Evolutionary conservation across 2,797 vertebrate species (phyloP).

Genomic region (Platyrinchus mystaceus): DNA sequence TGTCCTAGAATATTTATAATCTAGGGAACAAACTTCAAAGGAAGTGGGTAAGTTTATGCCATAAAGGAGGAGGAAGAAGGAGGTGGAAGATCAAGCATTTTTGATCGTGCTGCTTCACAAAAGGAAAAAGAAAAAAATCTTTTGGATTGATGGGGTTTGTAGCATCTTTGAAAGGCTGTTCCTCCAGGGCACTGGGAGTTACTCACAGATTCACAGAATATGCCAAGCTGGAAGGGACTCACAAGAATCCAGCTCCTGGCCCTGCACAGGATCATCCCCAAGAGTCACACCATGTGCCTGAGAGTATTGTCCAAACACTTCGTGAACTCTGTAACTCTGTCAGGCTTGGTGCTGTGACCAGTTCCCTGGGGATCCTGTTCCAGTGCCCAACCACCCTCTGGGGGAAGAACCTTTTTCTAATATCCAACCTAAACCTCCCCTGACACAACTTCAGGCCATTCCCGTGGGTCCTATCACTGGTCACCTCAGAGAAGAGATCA

Average conservation of each 20-base stretch:
- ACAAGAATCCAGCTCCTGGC: not conserved
- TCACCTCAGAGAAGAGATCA: not conserved
- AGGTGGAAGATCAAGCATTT: not conserved
- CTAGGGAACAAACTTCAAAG: constrained; percentile 11
- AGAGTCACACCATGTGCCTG: not conserved
- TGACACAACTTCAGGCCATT: not conserved
- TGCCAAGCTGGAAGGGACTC: not conserved
- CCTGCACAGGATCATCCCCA: not conserved
- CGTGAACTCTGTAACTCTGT: not conserved
- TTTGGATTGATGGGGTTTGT: not conserved
- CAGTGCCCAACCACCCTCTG: not conserved
- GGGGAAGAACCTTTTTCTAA: not conserved
- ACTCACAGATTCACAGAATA: not conserved
- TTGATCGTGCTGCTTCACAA: not conserved
- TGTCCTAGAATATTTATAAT: not conserved
- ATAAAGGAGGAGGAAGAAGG: not conserved
- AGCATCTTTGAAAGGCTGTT: not conserved
- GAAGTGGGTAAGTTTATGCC: not conserved
- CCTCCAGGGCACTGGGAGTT: not conserved
- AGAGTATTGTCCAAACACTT: not conserved
- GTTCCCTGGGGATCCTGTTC: not conserved
- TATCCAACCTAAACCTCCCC: too few species aligned
- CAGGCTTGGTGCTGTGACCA: not conserved
- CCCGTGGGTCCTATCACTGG: not conserved
- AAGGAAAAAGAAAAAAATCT: not conserved